Evolutionary conservation across 2,113 vertebrate genomes (phyloP).

Genomic region (Lepidothrix coronata): DNA sequence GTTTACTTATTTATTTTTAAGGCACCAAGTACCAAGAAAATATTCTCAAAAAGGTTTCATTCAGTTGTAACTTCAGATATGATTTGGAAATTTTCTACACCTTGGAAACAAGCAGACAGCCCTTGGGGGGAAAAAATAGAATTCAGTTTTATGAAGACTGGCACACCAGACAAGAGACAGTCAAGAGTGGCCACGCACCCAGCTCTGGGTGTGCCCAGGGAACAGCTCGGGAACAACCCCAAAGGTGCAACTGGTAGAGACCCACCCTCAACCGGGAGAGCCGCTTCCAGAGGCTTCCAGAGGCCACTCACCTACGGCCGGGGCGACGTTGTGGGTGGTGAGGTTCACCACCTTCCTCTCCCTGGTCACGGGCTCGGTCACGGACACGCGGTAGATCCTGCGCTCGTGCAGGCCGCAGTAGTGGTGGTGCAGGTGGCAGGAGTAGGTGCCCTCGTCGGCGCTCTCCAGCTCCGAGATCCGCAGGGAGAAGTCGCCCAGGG

Average conservation of each 20-base stretch:
- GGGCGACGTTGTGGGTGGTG: constrained; percentile 55
- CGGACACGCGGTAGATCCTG: constrained; percentile 82
- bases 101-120: not conserved
- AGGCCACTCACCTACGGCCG: constrained; percentile 3
- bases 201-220: not conserved
- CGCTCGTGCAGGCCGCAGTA: constrained; percentile 94
- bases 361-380: constrained; percentile 62
- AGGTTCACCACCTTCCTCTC: constrained; percentile 58
- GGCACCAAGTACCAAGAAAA: not conserved
- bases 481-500: constrained; percentile 89
- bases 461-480: constrained; percentile 74
- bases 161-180: not conserved
- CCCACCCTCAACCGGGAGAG: not conserved
- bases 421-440: constrained; percentile 94
- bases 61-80: not conserved
- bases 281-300: not conserved
- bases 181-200: rapidly evolving
- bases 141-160: not conserved
- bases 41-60: not conserved
- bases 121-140: not conserved
- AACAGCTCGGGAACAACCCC: not conserved
- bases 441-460: constrained; percentile 87
- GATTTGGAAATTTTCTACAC: not conserved
- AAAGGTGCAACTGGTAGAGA: not conserved
- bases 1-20: not conserved